phyloP scores from a whole-genome alignment of 2,888 invertebrate genomes.

The Sinodicranocentrus sp. region DNA sequence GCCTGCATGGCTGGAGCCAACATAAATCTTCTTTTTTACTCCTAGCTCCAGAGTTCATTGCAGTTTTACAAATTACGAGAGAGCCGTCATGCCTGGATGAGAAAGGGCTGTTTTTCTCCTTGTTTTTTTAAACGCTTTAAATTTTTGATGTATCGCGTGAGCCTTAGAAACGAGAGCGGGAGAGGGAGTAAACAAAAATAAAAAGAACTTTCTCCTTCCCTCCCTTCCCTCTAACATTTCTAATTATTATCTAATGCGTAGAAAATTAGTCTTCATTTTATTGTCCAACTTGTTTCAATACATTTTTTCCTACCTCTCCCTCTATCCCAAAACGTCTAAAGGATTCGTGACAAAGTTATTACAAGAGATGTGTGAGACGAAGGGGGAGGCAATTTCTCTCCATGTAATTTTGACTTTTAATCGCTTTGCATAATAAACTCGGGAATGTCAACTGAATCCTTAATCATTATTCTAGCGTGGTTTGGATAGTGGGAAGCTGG shows the following conservation, averaged over 20 bases:
- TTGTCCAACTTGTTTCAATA: not conserved
- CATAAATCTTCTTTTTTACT: not conserved
- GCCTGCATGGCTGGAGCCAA: conserved; percentile 1
- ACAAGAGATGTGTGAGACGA: not conserved
- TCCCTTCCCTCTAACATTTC: not conserved
- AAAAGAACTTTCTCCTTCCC: not conserved
- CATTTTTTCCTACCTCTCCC: not conserved
- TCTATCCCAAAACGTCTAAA: not conserved
- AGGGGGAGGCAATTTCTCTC: not conserved
- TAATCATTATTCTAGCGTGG: conserved; percentile 6
- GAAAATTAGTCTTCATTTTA: conserved; percentile 28
- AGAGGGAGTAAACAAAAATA: not conserved
- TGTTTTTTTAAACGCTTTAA: conserved; percentile 7
- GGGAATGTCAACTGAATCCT: conserved; percentile 14
- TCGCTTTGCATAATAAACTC: conserved; percentile 16
- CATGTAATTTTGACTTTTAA: conserved; percentile 14
- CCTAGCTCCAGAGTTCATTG: conserved; percentile 6
- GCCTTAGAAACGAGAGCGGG: not conserved
- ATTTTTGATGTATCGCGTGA: conserved; percentile 16
- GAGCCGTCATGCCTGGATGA: not conserved
- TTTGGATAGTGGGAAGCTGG: too few species aligned
- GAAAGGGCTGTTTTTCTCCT: not conserved
- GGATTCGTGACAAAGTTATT: conserved; percentile 2
- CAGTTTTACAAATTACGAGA: conserved; percentile 9
- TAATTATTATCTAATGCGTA: conserved; percentile 12